A percentile compares a stretch with the other conserved stretches of the same genome.
These are phyloP conservation scores for Blennius ocellaris DNA, from an alignment of 2,113 vertebrate species.

Conservation along the genomic window DNA sequence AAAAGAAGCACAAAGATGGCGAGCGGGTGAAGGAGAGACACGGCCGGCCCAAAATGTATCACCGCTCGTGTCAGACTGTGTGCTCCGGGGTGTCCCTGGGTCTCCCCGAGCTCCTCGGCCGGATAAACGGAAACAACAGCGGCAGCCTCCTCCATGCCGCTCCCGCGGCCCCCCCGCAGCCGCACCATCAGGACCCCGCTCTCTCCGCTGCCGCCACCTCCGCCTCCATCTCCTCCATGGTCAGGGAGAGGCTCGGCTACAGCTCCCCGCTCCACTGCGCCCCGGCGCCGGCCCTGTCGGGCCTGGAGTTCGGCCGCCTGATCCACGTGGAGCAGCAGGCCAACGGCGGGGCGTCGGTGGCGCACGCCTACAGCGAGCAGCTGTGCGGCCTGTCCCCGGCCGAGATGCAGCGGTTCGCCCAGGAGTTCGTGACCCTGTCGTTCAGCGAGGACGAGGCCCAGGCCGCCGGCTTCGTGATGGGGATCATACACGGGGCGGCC, in stretches of 20 bases:
- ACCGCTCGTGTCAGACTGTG: constrained; percentile 76
- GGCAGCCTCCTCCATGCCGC: constrained; percentile 37
- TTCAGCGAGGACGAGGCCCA: constrained; percentile 93
- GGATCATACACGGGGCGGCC: constrained; percentile 96
- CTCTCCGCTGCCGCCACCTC: constrained; percentile 32
- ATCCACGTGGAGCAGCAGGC: constrained; percentile 79
- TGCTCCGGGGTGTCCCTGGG: constrained; percentile 71
- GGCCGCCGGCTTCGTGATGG: constrained; percentile 95
- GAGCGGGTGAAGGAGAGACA: constrained; percentile 73
- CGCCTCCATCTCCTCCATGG: constrained; percentile 55
- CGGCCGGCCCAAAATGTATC: constrained; percentile 75
- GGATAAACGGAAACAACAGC: constrained; percentile 72
- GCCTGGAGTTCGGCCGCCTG: constrained; percentile 72
- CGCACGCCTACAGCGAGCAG: constrained; percentile 74
- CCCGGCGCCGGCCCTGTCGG: constrained; percentile 35
- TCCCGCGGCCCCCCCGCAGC: not conserved
- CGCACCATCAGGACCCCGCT: constrained; percentile 59
- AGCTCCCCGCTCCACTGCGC: constrained; percentile 66
- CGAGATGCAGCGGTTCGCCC: constrained; percentile 76
- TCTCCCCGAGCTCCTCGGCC: constrained; percentile 67
- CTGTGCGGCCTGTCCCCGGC: constrained; percentile 65
- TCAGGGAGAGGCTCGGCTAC: constrained; percentile 68
- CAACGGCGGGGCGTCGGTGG: constrained; percentile 76
- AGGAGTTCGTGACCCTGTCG: constrained; percentile 92
- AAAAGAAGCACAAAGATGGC: constrained; percentile 82